Percentiles rank a stretch among this genome's conserved stretches.
These are phyloP conservation scores for Platalea minor DNA, from an alignment of 2,797 vertebrate species.

Conservation along the genomic window DNA sequence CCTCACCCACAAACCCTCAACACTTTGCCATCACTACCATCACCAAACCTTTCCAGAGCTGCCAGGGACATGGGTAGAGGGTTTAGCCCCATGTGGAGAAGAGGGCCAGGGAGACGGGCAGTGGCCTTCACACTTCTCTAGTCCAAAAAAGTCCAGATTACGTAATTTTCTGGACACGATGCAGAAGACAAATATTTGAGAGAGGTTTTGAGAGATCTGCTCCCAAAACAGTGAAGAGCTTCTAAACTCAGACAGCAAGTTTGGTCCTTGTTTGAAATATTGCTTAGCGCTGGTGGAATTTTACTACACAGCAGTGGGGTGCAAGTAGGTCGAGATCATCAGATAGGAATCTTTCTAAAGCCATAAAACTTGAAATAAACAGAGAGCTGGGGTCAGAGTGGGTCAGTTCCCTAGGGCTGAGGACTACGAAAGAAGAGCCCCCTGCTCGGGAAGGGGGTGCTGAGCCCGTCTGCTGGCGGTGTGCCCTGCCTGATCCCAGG, in stretches of 20 bases:
- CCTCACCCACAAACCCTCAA: background rate
- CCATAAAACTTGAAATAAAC: conserved; percentile 20
- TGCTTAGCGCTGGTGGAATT: background rate
- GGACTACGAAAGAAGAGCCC: background rate
- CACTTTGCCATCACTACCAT: background rate
- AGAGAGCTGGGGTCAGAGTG: background rate
- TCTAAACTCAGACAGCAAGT: background rate
- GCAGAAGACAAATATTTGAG: background rate
- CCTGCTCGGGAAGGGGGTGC: background rate
- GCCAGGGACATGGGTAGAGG: background rate
- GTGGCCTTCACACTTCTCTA: background rate
- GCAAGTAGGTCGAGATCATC: background rate
- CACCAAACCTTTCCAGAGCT: background rate
- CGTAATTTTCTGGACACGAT: background rate
- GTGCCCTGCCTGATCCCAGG: rapidly evolving
- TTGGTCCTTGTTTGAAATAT: background rate
- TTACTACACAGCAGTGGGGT: background rate
- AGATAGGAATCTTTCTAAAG: conserved; percentile 16
- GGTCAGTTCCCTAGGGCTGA: background rate
- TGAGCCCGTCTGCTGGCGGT: background rate
- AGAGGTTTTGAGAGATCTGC: background rate
- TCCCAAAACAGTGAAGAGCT: background rate
- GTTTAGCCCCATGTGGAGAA: background rate
- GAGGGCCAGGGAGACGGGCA: background rate
- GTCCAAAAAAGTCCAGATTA: background rate